Evolutionary conservation across 2,888 invertebrate species (phyloP), one percentile per base, ranked within the genome.

Genomic region (Mythimna pallens): DNA sequence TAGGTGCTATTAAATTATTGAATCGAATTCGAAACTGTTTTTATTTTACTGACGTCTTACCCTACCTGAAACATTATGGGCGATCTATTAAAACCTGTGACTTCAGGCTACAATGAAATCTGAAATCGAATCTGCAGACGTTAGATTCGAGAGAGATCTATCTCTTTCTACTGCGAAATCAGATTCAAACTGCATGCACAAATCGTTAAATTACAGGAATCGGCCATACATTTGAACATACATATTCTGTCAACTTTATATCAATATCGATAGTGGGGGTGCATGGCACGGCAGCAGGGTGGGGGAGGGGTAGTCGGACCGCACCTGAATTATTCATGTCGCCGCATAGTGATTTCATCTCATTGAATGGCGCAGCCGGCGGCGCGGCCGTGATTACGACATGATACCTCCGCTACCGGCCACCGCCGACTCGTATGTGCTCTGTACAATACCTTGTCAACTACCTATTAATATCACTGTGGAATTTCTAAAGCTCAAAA

Each of bases 311-410:
- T 83, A 88, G 89, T 86, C 58, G 81, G 81, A 92, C 93, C 94
- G 91, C 94, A 93, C 91, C 92, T 96, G 95, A 95, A 96, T 96
- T 93, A 96, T 96, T 96, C 96, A 96, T 96, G 92, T 87, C 87
- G 93, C 93, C 95, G 94, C 96, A 95, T 95, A 95, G 96, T 95
- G 96, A 96, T 96, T 96, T 95, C 94, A 95, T 95, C 95, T 95
- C 95, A 96, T 96, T 96, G 95, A 96, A 95, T 93, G 93, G 92
- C 89, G 89, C 92, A 91, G 92, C 89, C 93, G 92, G 90, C 90
- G 85, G 85, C 84, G 78, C 84, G 89, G 72, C 90, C 91, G 95
- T 94, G 94, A 95, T 95, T 95, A 95, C 95, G 95, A 93, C 90
- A 96, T 87, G 95, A 93, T 95, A 93, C 93, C 93, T 94, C 94